A percentile compares a stretch with the other conserved stretches of the same genome.
Evolutionary conservation across 2,888 invertebrate species (phyloP).

Genomic region (Chloroclystis v-ata): DNA sequence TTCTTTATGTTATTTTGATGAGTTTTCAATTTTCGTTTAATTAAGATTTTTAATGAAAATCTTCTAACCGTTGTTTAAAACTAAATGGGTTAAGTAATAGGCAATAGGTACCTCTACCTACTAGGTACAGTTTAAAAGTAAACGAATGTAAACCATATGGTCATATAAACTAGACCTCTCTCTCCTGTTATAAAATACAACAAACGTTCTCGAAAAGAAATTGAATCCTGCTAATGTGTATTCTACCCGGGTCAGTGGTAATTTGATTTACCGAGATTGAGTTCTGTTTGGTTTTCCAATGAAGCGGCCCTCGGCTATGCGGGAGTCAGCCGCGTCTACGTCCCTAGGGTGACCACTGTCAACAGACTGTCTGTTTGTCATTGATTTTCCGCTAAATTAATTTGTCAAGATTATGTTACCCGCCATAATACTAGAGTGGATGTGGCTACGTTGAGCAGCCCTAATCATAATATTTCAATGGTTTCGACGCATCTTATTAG

Average conservation of each 20-base stretch:
- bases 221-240: slow-evolving; percentile 35
- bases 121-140: too few species aligned
- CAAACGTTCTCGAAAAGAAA: slow-evolving; percentile 19
- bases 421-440: slow-evolving; percentile 12
- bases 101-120: too few species aligned
- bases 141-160: too few species aligned
- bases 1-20: too few species aligned
- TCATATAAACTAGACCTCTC: too few species aligned
- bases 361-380: slow-evolving; percentile 68
- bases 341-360: slow-evolving; percentile 59
- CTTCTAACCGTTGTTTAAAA: too few species aligned
- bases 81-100: too few species aligned
- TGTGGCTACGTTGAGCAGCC: too few species aligned
- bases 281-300: slow-evolving; percentile 71
- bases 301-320: slow-evolving; percentile 35
- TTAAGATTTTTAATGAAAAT: too few species aligned
- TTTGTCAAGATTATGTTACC: slow-evolving; percentile 48
- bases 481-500: too few species aligned
- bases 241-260: slow-evolving; percentile 43
- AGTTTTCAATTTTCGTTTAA: too few species aligned
- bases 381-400: slow-evolving; percentile 76
- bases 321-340: slow-evolving; percentile 29
- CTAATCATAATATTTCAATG: too few species aligned
- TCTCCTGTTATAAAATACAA: background rate
- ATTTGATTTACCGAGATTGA: slow-evolving; percentile 67